Conservation (phyloP, 1,140 invertebrate species). For the Heliconius hewitsoni region DNA sequence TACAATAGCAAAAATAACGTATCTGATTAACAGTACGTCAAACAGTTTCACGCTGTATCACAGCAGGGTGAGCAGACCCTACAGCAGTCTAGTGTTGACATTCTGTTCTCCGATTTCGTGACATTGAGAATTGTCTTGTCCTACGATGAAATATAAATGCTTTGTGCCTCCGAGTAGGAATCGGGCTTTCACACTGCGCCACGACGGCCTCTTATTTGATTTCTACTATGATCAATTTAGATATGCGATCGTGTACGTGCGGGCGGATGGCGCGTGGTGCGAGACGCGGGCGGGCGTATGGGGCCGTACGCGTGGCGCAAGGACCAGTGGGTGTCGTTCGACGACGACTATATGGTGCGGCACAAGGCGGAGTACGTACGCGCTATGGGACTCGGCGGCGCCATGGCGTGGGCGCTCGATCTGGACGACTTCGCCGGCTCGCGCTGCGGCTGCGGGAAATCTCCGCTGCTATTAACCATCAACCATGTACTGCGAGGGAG, state of each 20-base stretch:
- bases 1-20: no score
- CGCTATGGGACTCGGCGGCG: slow-evolving; percentile 88
- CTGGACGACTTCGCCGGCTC: slow-evolving; percentile 87
- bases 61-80: no score
- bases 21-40: no score
- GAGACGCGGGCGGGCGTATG: slow-evolving; percentile 86
- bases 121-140: no score
- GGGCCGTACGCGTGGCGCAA: slow-evolving; percentile 88
- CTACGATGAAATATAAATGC: no score
- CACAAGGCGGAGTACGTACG: slow-evolving; percentile 89
- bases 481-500: slow-evolving; percentile 82
- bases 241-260: slow-evolving; percentile 86
- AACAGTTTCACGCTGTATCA: no score
- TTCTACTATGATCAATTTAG: slow-evolving; percentile 51
- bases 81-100: no score
- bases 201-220: neutral
- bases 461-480: slow-evolving; percentile 88
- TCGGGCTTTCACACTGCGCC: no score
- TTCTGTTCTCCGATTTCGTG: no score
- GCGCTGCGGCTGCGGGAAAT: slow-evolving; percentile 88
- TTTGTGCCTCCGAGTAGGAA: no score
- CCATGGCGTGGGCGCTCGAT: slow-evolving; percentile 94
- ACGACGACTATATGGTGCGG: slow-evolving; percentile 88
- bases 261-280: slow-evolving; percentile 85
- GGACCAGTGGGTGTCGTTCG: slow-evolving; percentile 93